Conservation (phyloP, 2,797 vertebrate species). For the Acomys russatus region DNA sequence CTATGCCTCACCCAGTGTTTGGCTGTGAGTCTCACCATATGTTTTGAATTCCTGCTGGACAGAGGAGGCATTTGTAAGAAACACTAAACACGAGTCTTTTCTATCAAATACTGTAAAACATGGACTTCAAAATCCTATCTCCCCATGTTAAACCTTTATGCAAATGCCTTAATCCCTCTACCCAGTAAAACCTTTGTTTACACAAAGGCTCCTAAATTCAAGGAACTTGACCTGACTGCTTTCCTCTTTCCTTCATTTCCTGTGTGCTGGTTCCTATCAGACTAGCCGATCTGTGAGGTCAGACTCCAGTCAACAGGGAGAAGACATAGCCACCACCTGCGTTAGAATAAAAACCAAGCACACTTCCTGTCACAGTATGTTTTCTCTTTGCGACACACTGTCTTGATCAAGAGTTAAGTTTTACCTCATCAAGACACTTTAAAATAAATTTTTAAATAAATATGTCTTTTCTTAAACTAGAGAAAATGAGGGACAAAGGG, state of each 20-base stretch:
- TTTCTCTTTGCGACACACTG: neutral
- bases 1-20: too few relatives aligned
- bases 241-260: neutral
- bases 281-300: neutral
- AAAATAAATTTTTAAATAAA: neutral
- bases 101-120: neutral
- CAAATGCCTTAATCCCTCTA: neutral
- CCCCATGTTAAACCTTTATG: neutral
- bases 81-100: neutral
- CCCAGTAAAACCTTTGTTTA: neutral
- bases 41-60: too few relatives aligned
- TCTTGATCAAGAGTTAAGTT: neutral
- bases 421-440: neutral
- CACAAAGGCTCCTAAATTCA: neutral
- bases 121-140: neutral
- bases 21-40: too few relatives aligned
- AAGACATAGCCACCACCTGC: neutral
- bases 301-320: neutral
- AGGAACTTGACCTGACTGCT: neutral
- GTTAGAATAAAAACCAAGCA: too few relatives aligned
- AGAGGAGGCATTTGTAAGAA: neutral
- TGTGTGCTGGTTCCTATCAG: slow-evolving; percentile 6
- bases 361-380: too few relatives aligned
- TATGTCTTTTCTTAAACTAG: neutral
- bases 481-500: neutral